phyloP scores from a whole-genome alignment of 2,888 invertebrate genomes.

The Acanthosepion lycidas region DNA sequence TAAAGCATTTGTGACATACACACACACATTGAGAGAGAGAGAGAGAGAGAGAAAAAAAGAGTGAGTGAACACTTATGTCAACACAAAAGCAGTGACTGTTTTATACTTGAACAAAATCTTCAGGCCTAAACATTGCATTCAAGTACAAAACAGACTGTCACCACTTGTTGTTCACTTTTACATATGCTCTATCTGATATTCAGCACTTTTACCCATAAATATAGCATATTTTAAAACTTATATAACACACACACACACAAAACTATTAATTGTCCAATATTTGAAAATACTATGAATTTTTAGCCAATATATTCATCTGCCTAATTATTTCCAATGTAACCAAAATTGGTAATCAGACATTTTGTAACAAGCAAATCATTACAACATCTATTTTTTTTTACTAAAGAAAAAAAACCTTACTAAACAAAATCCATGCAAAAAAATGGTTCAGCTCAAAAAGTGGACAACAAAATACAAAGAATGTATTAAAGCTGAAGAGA shows the following conservation, averaged over 20 bases:
- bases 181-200: no score
- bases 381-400: not conserved
- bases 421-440: not conserved
- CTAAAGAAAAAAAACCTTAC: not conserved
- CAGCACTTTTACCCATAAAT: no score
- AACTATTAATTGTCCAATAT: not conserved
- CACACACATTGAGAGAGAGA: accelerated
- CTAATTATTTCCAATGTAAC: not conserved
- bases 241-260: no score
- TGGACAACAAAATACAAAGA: not conserved
- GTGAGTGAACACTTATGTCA: no score
- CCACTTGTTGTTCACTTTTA: no score
- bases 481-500: not conserved
- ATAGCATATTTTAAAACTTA: no score
- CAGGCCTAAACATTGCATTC: no score
- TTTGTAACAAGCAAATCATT: not conserved
- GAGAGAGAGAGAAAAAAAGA: no score
- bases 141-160: no score
- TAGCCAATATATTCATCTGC: not conserved
- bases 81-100: no score
- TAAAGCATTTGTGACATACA: no score
- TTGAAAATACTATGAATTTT: not conserved
- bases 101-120: no score
- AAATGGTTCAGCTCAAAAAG: not conserved
- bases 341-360: not conserved